A percentile compares a stretch with the other conserved stretches of the same genome.
Evolutionary conservation across 2,888 invertebrate species (phyloP).

Genomic region (Amaurobius ferox): DNA sequence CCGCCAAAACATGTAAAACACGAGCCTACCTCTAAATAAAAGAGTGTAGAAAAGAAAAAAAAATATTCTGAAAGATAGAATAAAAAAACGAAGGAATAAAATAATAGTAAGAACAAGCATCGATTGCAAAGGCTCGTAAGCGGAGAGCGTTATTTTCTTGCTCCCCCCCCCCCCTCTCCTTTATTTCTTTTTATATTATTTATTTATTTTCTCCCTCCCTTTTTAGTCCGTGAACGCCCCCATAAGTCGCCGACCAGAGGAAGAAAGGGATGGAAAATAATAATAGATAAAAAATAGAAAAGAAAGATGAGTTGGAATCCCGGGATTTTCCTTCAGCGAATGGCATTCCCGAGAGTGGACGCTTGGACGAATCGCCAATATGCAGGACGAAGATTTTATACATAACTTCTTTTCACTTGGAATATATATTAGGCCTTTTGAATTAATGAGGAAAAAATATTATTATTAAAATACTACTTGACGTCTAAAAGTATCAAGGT

Average conservation of each 20-base stretch:
- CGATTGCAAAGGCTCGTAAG: conserved; percentile 71
- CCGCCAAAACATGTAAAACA: conserved; percentile 17
- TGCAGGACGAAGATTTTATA: conserved; percentile 40
- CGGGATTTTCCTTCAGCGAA: conserved; percentile 65
- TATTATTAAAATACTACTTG: no score
- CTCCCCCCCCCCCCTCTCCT: conserved; percentile 28
- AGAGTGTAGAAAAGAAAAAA: conserved; percentile 16
- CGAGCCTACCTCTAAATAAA: background rate
- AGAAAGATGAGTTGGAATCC: conserved; percentile 71
- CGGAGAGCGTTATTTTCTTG: conserved; percentile 69
- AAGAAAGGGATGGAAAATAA: conserved; percentile 63
- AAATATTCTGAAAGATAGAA: conserved; percentile 13
- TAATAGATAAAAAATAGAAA: conserved; percentile 65
- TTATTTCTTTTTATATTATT: conserved; percentile 57
- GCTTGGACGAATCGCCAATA: conserved; percentile 62
- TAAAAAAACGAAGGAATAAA: conserved; percentile 42
- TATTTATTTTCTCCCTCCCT: conserved; percentile 62
- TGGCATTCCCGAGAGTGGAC: conserved; percentile 66
- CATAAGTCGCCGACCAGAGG: conserved; percentile 71
- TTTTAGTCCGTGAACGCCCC: conserved; percentile 71
- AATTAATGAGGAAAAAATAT: no score
- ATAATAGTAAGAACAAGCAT: conserved; percentile 62
- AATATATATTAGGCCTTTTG: no score
- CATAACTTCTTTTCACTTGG: no score
- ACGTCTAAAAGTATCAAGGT: no score